These are phyloP conservation scores for Gymnopithys bicolor DNA, from an alignment of 2,797 vertebrate species.

Conservation along the genomic window DNA sequence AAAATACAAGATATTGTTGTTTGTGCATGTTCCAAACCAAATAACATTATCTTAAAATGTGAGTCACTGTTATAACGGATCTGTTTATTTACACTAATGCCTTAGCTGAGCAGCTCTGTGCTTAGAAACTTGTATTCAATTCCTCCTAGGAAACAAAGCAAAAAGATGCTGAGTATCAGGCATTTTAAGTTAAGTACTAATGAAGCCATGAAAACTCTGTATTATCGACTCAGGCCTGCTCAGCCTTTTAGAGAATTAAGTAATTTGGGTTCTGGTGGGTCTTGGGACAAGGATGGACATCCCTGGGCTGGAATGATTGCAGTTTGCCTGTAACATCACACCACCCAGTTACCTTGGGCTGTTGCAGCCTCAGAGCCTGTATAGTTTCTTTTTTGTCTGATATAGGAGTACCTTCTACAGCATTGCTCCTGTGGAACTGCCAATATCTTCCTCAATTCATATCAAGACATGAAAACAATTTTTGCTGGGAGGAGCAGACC, in stretches of 20 bases:
- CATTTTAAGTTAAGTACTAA: background rate
- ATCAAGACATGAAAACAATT: slow-evolving; percentile 77
- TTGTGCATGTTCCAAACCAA: slow-evolving; percentile 9
- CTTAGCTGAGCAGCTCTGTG: background rate
- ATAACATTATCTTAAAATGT: background rate
- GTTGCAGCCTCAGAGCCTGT: background rate
- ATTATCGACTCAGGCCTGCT: background rate
- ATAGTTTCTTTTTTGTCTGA: slow-evolving; percentile 17
- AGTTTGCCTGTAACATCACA: background rate
- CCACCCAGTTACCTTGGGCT: background rate
- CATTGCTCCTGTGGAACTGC: slow-evolving; percentile 87
- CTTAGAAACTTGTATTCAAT: background rate
- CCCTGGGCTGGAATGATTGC: background rate
- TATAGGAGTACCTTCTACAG: slow-evolving; percentile 84
- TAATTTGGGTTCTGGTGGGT: background rate
- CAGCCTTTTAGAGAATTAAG: background rate
- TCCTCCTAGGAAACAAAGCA: background rate
- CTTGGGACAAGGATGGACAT: background rate
- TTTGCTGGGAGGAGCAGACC: slow-evolving; percentile 75
- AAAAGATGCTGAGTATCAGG: background rate
- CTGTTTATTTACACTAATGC: slow-evolving; percentile 32
- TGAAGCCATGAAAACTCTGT: background rate
- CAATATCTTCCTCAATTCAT: slow-evolving; percentile 70
- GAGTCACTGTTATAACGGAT: background rate
- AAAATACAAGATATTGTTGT: background rate